phyloP scores from a whole-genome alignment of 2,888 invertebrate species.

The Byasa hedistus region DNA sequence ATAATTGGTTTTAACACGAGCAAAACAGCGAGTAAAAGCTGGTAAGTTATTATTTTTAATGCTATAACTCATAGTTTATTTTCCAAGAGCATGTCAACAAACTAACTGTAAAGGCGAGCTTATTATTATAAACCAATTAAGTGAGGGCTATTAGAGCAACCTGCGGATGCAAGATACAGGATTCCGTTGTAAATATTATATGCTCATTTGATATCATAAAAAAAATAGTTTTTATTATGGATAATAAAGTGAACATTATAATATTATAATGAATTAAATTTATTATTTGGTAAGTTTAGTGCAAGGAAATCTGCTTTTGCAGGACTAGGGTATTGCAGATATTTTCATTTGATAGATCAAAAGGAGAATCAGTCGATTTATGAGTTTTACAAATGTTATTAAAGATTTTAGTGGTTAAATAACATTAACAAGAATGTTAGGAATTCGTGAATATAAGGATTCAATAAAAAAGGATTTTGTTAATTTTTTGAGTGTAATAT shows the following conservation, averaged over 20 bases:
- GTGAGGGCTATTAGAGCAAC: conserved; percentile 45
- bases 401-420: too few relatives aligned
- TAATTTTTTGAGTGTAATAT: not conserved
- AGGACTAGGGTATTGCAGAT: too few relatives aligned
- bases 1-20: not conserved
- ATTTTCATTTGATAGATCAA: too few relatives aligned
- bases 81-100: conserved; percentile 2
- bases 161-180: conserved; percentile 42
- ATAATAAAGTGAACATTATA: too few relatives aligned
- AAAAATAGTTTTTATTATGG: not conserved
- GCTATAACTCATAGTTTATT: not conserved
- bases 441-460: too few relatives aligned
- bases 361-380: too few relatives aligned
- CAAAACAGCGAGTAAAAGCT: too few relatives aligned
- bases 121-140: conserved; percentile 55
- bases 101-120: conserved; percentile 36
- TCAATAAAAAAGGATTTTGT: not conserved
- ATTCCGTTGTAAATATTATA: conserved; percentile 20
- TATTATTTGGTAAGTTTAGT: too few relatives aligned
- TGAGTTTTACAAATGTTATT: too few relatives aligned
- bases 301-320: too few relatives aligned
- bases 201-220: conserved; percentile 1
- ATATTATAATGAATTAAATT: too few relatives aligned
- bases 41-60: not conserved
- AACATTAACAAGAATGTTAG: too few relatives aligned